phyloP scores from a whole-genome alignment of 1,140 invertebrate species.

The honey bee (Apis mellifera) region Amel_HAv3.1 CM009932.2:9118501-9119000 shows the following conservation, averaged over 20 bases:
- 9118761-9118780: no score
- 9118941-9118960: not conserved
- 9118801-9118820: no score
- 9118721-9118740: not conserved
- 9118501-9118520: not conserved
- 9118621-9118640: conserved; percentile 8
- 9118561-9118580: not conserved
- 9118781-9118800: not conserved
- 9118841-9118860: no score
- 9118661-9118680: conserved; percentile 28
- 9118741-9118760: not conserved
- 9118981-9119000: not conserved
- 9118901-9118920: not conserved
- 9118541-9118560: conserved; percentile 20
- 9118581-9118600: conserved; percentile 11
- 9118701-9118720: not conserved
- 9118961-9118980: not conserved
- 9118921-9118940: not conserved
- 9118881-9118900: no score
- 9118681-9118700: not conserved
- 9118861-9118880: no score
- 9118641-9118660: conserved; percentile 19
- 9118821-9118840: no score
- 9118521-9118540: not conserved
- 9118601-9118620: conserved; percentile 7